Percentiles rank a stretch among this genome's conserved stretches.
Evolutionary conservation across 2,888 invertebrate species (phyloP).

Genomic region (Andrena fulva): DNA sequence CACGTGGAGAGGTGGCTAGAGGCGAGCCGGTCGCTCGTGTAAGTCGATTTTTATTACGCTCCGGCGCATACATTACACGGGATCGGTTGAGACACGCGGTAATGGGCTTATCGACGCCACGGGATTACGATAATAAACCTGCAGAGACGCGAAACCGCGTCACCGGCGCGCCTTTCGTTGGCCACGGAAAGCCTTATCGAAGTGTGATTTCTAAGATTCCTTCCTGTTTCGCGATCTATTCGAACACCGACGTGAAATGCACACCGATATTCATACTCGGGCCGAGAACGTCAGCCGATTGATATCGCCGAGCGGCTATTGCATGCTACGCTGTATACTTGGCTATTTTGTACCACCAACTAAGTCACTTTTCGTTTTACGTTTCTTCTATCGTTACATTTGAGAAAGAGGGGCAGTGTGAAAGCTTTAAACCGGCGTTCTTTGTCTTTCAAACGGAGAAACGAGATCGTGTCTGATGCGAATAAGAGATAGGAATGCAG

Average conservation of each 20-base stretch:
- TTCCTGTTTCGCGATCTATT: too few species aligned
- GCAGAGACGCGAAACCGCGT: slow-evolving; percentile 54
- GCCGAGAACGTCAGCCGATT: too few species aligned
- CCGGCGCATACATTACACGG: slow-evolving; percentile 74
- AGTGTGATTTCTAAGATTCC: background rate
- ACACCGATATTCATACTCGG: too few species aligned
- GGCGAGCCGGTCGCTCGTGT: slow-evolving; percentile 72
- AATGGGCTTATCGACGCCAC: slow-evolving; percentile 72
- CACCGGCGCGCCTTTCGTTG: background rate
- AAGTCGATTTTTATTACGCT: slow-evolving; percentile 84
- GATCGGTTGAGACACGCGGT: slow-evolving; percentile 57
- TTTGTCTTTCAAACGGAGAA: background rate
- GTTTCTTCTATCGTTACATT: too few species aligned
- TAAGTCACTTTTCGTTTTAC: too few species aligned
- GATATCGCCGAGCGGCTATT: too few species aligned
- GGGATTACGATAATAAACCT: slow-evolving; percentile 70
- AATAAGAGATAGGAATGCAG: background rate
- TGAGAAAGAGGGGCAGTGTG: too few species aligned
- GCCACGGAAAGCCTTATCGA: background rate
- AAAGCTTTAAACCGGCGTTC: too few species aligned
- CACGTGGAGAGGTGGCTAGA: slow-evolving; percentile 33
- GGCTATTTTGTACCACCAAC: too few species aligned
- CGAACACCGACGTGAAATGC: too few species aligned
- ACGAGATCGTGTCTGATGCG: background rate
- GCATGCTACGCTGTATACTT: too few species aligned